These are phyloP conservation scores for Theretra japonica DNA, from an alignment of 2,888 invertebrate species.

Conservation along the genomic window DNA sequence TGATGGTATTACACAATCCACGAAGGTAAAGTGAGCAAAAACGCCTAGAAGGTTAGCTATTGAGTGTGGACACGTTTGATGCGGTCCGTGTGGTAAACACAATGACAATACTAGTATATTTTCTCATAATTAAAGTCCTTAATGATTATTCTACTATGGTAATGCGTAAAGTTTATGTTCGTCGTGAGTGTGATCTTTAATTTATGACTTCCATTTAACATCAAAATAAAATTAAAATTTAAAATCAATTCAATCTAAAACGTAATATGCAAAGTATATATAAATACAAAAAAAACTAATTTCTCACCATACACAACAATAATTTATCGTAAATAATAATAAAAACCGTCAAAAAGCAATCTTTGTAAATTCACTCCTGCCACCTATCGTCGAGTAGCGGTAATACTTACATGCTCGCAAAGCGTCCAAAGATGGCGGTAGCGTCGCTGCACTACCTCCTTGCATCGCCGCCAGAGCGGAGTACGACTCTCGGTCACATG, in stretches of 20 bases:
- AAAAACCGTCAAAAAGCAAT: neutral
- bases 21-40: constrained; percentile 50
- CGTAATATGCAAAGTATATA: no score
- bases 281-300: neutral
- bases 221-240: no score
- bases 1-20: neutral
- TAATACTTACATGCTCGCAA: constrained; percentile 80
- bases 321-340: neutral
- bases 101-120: constrained; percentile 68
- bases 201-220: no score
- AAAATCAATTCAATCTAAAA: no score
- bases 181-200: no score
- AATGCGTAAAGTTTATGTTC: neutral
- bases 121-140: constrained; percentile 59
- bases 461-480: constrained; percentile 79
- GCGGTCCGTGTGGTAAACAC: constrained; percentile 62
- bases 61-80: constrained; percentile 61
- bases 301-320: constrained; percentile 1
- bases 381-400: constrained; percentile 70
- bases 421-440: constrained; percentile 82
- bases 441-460: constrained; percentile 77
- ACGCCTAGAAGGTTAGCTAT: constrained; percentile 69
- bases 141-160: constrained; percentile 35
- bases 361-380: constrained; percentile 40
- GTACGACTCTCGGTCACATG: constrained; percentile 76